Conservation (phyloP, 2,888 invertebrate genomes). For the Drosophila suboccidentalis region DNA sequence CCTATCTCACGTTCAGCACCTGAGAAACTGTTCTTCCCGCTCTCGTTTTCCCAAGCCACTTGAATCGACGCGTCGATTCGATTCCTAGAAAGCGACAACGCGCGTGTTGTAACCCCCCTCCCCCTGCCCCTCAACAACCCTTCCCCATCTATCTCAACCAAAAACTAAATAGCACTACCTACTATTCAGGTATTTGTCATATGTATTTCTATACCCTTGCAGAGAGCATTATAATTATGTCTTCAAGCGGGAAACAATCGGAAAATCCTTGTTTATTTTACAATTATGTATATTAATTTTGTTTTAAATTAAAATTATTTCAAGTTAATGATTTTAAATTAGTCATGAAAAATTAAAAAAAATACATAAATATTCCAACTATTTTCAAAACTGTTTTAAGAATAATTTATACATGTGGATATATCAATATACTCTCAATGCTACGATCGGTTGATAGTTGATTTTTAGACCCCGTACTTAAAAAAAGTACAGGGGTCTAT, state of each 20-base stretch:
- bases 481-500: too few species aligned
- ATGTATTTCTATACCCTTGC: background rate
- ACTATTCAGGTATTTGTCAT: background rate
- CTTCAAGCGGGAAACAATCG: background rate
- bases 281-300: too few species aligned
- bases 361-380: too few species aligned
- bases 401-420: too few species aligned
- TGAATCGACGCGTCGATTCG: slow-evolving; percentile 3
- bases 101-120: background rate
- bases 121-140: background rate
- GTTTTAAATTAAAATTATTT: too few species aligned
- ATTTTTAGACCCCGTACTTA: too few species aligned
- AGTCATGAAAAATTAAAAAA: too few species aligned
- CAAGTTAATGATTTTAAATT: too few species aligned
- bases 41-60: slow-evolving; percentile 19
- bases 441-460: too few species aligned
- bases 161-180: slow-evolving; percentile 1
- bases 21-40: slow-evolving; percentile 1
- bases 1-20: background rate
- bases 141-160: background rate
- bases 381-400: too few species aligned
- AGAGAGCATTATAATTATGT: background rate
- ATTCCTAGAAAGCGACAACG: slow-evolving; percentile 33
- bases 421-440: too few species aligned
- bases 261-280: too few species aligned